Evolutionary conservation across 53 echinoderm and acorn worm genomes (phyloP), one percentile per base, ranked within the genome.

Genomic region (Temnopleurus reevesii): DNA sequence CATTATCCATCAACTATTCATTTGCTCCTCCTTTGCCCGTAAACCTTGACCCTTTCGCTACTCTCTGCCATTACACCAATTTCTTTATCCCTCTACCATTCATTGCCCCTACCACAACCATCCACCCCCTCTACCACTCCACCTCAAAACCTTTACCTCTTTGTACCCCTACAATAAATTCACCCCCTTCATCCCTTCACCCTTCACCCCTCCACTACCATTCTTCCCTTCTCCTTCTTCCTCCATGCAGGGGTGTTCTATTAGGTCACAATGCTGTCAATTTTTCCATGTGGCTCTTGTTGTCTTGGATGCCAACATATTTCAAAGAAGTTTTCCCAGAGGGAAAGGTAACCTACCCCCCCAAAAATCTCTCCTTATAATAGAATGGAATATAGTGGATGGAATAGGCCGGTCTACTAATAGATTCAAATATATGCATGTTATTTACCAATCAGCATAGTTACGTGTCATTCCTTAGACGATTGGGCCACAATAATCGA

Each of bases 291-390:
- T 87, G 54, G 34, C 88, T 95, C 27, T 12, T 95, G 17, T 59
- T 95, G 13, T 93, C 91, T 34, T 95, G 95, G 95, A 90, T 93
- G 64, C 95, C 95, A 15, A 95, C 95, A 0, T 95, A 89, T 90
- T 95, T 95, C 88, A 93, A 90, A 33, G 95, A 95, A 33, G 90
- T 90, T 23, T 93, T 77, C 79, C 93, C 95, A 0, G 91, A 86
- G 18, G 76, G 85, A n/a, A 93, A 93, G 92, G 95, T 95, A 91
- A 63, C 53, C 19, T 43, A n/a, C n/a, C n/a, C n/a, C n/a, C n/a
- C n/a, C n/a, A n/a, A n/a, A n/a, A n/a, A n/a, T n/a, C n/a, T n/a
- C n/a, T n/a, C n/a, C n/a, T n/a, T n/a, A n/a, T n/a, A n/a, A n/a
- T n/a, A n/a, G n/a, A n/a, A n/a, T n/a, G n/a, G n/a, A n/a, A n/a